Base-by-base conservation (phyloP, 2,797 vertebrate genomes). In the Leuciscus waleckii region DNA sequence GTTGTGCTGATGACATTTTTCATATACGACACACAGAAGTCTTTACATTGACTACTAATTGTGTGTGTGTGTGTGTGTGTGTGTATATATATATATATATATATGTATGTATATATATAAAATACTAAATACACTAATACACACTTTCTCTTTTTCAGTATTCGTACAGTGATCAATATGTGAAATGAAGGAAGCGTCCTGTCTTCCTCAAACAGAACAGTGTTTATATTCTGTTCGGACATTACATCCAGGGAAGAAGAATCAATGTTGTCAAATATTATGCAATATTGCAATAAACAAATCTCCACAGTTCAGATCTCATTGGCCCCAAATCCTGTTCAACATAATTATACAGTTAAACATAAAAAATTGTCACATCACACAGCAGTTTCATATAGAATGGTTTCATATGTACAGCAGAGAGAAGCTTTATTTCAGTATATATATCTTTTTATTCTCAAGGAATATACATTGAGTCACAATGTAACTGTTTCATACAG, bases 91-190 rank as follows among this genome's bases (percentile, higher is more conserved):
- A 11, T 19, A 8, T 19, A 54, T 5, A 39, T 11, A 5, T 68
- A 11, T 19, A 19, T 32, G 5, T 19, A 8, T 19, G 8, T 5
- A 39, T 11, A 10, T 37, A 19, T 19, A 19, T 29, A 9, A 9
- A 5, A 9, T 3, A 54, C 51, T 54, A 54, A 51, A 19, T 51
- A 54, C 19, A 2, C 41, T 29, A 7, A 14, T 23, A 43, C 2
- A 14, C 39, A 39, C 75, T 16, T 3, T 79, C 51, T 87, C 78
- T 43, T 70, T 84, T 87, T 70, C 84, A 97, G 96, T 87, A 95
- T 98, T 87, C 94, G 95, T 58, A 90, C 93, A 17, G 93, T 97
- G 35, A 88, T 95, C 88, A 88, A n/a, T 7, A 88, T 94, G 84
- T 92, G 89, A 90, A 46, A 51, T 46, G 56, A 8, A 75, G 26